These are phyloP conservation scores for Pachydiplax longipennis DNA, from an alignment of 2,888 invertebrate species.

Conservation along the genomic window DNA sequence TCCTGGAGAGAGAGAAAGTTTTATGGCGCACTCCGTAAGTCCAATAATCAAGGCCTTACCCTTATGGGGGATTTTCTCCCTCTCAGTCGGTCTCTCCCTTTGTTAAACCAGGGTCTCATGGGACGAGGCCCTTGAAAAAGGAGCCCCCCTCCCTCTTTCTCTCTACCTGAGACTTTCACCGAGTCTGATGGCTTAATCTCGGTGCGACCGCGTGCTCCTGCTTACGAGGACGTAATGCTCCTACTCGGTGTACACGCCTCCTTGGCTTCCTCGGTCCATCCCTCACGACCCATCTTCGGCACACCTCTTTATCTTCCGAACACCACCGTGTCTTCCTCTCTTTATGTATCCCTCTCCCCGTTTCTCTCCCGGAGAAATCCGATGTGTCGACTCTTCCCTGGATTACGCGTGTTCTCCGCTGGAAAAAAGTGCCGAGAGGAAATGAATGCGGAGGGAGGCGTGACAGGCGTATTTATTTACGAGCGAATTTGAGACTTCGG, in stretches of 20 bases:
- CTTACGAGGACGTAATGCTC: background rate
- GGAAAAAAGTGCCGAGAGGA: background rate
- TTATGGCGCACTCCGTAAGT: conserved; percentile 37
- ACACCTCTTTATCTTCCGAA: background rate
- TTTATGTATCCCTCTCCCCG: background rate
- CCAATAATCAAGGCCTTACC: conserved; percentile 27
- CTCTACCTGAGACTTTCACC: conserved; percentile 22
- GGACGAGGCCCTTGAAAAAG: no score
- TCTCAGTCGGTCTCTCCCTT: background rate
- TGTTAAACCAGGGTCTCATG: background rate
- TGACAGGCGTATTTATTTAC: background rate
- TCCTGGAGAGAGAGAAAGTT: conserved; percentile 11
- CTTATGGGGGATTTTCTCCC: conserved; percentile 9
- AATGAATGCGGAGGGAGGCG: background rate
- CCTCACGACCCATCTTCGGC: background rate
- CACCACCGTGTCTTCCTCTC: background rate
- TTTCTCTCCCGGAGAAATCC: background rate
- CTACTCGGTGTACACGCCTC: background rate
- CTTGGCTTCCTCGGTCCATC: conserved; percentile 2
- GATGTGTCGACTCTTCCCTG: background rate
- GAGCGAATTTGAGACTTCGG: no score
- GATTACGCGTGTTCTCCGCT: background rate
- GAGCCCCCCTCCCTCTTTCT: background rate
- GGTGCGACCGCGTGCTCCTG: background rate
- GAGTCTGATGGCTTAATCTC: conserved; percentile 35